These are phyloP conservation scores for Malacoctenus gilli DNA, from an alignment of 2,797 vertebrate species.

Conservation along the genomic window DNA sequence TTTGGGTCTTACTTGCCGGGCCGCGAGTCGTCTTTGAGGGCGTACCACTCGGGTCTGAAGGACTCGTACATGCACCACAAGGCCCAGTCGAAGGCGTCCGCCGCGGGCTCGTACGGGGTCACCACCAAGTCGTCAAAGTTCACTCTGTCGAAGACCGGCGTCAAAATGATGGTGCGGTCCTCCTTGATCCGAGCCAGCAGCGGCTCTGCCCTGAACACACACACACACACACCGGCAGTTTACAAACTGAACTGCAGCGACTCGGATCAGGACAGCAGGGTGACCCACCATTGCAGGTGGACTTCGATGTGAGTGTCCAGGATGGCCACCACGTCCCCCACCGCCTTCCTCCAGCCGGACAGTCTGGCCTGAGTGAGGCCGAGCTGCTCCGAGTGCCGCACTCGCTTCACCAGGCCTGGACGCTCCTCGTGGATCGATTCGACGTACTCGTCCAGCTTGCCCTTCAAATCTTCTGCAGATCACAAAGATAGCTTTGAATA, in stretches of 20 bases:
- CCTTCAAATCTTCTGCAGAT: constrained; percentile 72
- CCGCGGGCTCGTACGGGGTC: constrained; percentile 16
- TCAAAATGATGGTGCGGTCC: constrained; percentile 78
- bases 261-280: neutral
- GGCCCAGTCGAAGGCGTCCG: constrained; percentile 83
- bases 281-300: constrained; percentile 71
- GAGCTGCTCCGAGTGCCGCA: constrained; percentile 73
- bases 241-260: neutral
- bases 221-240: too few species aligned
- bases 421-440: constrained; percentile 58
- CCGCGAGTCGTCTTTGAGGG: constrained; percentile 70
- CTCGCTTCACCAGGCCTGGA: constrained; percentile 71
- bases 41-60: constrained; percentile 77
- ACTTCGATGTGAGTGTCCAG: constrained; percentile 86
- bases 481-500: neutral
- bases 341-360: constrained; percentile 78
- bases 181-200: constrained; percentile 83
- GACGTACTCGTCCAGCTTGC: constrained; percentile 68
- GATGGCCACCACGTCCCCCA: constrained; percentile 83
- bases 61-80: constrained; percentile 81
- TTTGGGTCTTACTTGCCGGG: constrained; percentile 78
- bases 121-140: constrained; percentile 74
- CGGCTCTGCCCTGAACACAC: constrained; percentile 80
- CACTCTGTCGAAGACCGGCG: constrained; percentile 83
- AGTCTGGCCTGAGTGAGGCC: constrained; percentile 82